These are phyloP conservation scores for Hydrotaea diabolus DNA, from an alignment of 2,888 invertebrate species.

Conservation along the genomic window DNA sequence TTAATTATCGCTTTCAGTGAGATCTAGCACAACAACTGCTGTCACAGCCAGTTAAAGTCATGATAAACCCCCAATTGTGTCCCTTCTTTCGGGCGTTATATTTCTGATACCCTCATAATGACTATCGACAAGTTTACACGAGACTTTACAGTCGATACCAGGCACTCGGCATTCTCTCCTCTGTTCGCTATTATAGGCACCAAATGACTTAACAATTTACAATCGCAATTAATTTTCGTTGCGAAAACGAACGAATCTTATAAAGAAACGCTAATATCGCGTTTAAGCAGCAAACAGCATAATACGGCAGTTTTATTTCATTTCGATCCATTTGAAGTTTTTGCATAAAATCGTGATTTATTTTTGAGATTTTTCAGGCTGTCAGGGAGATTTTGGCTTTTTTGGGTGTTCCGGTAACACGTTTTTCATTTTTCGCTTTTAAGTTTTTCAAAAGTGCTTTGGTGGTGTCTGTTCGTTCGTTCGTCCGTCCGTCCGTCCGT, in stretches of 20 bases:
- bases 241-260: constrained; percentile 18
- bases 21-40: no score
- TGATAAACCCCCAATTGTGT: no score
- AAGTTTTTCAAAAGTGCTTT: neutral
- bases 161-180: neutral
- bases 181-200: neutral
- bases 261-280: constrained; percentile 39
- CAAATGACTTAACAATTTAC: constrained; percentile 6
- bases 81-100: neutral
- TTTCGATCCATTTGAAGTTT: constrained; percentile 61
- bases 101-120: neutral
- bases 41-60: no score
- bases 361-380: constrained; percentile 45
- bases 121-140: constrained; percentile 34
- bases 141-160: neutral
- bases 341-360: constrained; percentile 74
- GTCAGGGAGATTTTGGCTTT: no score
- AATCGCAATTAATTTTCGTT: constrained; percentile 33
- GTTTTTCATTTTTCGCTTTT: constrained; percentile 42
- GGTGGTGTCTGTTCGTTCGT: neutral
- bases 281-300: neutral
- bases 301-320: neutral
- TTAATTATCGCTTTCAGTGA: no score
- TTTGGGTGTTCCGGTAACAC: neutral
- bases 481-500: neutral